These are phyloP conservation scores for Drosophila gunungcola DNA, from an alignment of 1,140 invertebrate species.

Conservation along the genomic window DNA sequence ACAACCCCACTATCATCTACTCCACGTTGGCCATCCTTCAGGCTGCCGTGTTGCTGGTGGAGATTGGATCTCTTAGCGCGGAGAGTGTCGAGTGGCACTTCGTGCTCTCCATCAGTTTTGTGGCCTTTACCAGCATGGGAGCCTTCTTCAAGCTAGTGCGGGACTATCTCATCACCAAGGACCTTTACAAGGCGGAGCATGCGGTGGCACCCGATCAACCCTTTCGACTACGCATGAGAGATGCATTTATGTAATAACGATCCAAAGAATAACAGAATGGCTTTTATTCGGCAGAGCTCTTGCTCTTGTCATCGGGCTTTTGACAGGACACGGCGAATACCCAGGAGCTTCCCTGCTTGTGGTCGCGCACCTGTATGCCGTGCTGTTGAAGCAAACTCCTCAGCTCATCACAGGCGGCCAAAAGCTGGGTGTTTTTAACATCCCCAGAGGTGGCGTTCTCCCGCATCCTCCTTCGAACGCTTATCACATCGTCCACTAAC, in stretches of 20 bases:
- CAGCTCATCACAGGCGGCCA: conserved; percentile 90
- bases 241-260: conserved; percentile 45
- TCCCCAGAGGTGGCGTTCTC: conserved; percentile 85
- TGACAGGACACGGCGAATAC: conserved; percentile 29
- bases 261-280: background rate
- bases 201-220: conserved; percentile 73
- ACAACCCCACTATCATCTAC: conserved; percentile 93
- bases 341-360: conserved; percentile 87
- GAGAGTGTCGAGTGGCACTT: conserved; percentile 94
- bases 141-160: conserved; percentile 95
- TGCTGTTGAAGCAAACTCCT: conserved; percentile 87
- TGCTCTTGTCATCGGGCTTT: conserved; percentile 6
- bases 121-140: conserved; percentile 96
- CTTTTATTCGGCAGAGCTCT: conserved; percentile 14
- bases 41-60: conserved; percentile 89
- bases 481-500: conserved; percentile 87
- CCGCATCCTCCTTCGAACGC: conserved; percentile 87
- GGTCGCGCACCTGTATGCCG: conserved; percentile 89
- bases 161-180: conserved; percentile 93
- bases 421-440: conserved; percentile 87
- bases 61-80: conserved; percentile 91
- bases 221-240: conserved; percentile 31
- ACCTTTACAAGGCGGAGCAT: conserved; percentile 91
- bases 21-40: conserved; percentile 91
- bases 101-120: conserved; percentile 92